phyloP scores from a whole-genome alignment of 2,888 invertebrate species.

The Ophioninae sp. region DNA sequence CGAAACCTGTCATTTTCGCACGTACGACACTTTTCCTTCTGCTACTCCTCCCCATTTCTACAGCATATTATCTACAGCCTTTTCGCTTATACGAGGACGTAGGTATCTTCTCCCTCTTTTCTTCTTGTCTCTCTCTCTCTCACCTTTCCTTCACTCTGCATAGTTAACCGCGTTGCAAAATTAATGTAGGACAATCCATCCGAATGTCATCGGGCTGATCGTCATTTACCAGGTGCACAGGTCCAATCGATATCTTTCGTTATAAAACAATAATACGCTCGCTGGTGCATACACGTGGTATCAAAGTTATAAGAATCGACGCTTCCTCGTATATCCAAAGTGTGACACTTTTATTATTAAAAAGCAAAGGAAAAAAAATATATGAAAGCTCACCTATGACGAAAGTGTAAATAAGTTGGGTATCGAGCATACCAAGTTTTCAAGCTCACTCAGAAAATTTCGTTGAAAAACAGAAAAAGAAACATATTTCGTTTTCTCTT shows the following conservation, averaged over 20 bases:
- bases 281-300: neutral
- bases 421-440: neutral
- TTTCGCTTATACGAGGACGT: slow-evolving; percentile 13
- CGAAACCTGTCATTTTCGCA: slow-evolving; percentile 51
- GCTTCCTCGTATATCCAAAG: neutral
- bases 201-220: slow-evolving; percentile 21
- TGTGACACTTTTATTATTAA: slow-evolving; percentile 15
- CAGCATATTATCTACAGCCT: slow-evolving; percentile 1
- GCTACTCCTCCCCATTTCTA: neutral
- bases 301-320: neutral
- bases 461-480: neutral
- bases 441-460: too few species aligned
- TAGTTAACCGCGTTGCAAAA: slow-evolving; percentile 21
- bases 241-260: slow-evolving; percentile 44
- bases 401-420: neutral
- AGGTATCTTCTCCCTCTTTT: neutral
- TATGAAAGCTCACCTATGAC: neutral
- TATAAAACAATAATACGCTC: slow-evolving; percentile 27
- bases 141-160: slow-evolving; percentile 23
- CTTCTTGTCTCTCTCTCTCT: neutral
- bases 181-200: slow-evolving; percentile 43
- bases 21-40: slow-evolving; percentile 49
- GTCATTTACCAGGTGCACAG: slow-evolving; percentile 19
- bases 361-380: neutral
- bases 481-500: neutral